Conservation (phyloP, 2,888 invertebrate genomes). For the Tinea trinotella region DNA sequence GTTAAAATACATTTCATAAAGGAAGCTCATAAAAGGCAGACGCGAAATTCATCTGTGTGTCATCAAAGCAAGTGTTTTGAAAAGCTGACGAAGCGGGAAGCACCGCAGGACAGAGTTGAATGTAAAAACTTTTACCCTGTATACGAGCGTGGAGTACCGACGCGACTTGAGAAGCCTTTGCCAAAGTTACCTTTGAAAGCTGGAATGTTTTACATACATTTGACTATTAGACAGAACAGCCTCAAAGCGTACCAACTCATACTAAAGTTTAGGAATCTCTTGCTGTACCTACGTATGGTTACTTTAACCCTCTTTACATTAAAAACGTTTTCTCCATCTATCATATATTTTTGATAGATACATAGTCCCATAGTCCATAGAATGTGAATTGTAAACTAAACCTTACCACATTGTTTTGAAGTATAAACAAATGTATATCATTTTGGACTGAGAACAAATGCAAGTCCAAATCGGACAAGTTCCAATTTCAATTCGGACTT, state of each 20-base stretch:
- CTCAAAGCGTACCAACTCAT: conserved; percentile 27
- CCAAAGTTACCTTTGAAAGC: conserved; percentile 60
- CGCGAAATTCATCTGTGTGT: conserved; percentile 50
- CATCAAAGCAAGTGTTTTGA: conserved; percentile 49
- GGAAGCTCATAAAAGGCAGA: conserved; percentile 27
- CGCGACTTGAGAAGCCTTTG: conserved; percentile 58
- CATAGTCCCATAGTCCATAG: no score
- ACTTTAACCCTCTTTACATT: background rate
- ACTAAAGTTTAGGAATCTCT: conserved; percentile 25
- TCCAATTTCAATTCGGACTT: no score
- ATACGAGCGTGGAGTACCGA: conserved; percentile 48
- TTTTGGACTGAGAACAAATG: no score
- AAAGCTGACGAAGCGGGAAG: conserved; percentile 45
- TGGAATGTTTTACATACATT: conserved; percentile 57
- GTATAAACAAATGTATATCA: no score
- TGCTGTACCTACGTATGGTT: no score
- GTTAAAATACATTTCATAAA: background rate
- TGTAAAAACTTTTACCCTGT: conserved; percentile 68
- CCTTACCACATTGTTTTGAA: no score
- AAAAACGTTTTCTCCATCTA: no score
- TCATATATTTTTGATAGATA: no score
- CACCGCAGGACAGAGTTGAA: conserved; percentile 51
- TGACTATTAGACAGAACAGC: conserved; percentile 41
- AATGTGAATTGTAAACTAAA: no score
- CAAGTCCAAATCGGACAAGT: no score